Evolutionary conservation across 2,888 invertebrate genomes (phyloP).

Genomic region (Protodeltote pygarga): DNA sequence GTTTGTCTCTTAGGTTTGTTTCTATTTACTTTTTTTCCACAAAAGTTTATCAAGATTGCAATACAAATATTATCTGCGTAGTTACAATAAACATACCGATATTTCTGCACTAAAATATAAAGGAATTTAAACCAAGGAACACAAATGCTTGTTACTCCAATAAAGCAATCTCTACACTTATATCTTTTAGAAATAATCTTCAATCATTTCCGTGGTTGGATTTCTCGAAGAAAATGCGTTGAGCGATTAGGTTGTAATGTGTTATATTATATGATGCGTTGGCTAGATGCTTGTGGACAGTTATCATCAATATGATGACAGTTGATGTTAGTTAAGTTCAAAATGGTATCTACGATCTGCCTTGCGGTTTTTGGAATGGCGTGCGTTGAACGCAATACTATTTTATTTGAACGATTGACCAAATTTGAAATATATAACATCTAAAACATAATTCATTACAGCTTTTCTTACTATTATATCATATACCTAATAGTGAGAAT

Average conservation of each 20-base stretch:
- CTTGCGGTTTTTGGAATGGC: too few species aligned
- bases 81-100: too few species aligned
- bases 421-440: too few species aligned
- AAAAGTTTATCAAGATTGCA: too few species aligned
- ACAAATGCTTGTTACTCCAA: not conserved
- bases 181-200: constrained; percentile 19
- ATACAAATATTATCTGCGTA: too few species aligned
- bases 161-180: constrained; percentile 11
- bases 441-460: too few species aligned
- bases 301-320: constrained; percentile 20
- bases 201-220: constrained; percentile 25
- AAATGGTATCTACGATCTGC: not conserved
- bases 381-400: too few species aligned
- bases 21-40: too few species aligned
- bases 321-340: constrained; percentile 11
- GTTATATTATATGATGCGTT: constrained; percentile 16
- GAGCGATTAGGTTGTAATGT: constrained; percentile 27
- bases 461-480: too few species aligned
- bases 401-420: too few species aligned
- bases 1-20: too few species aligned
- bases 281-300: constrained; percentile 17
- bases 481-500: too few species aligned
- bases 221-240: constrained; percentile 37
- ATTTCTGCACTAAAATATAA: not conserved
- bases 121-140: not conserved